Base-by-base conservation (phyloP, 2,888 invertebrate species). In the Rhamphomyia laevipes region DNA sequence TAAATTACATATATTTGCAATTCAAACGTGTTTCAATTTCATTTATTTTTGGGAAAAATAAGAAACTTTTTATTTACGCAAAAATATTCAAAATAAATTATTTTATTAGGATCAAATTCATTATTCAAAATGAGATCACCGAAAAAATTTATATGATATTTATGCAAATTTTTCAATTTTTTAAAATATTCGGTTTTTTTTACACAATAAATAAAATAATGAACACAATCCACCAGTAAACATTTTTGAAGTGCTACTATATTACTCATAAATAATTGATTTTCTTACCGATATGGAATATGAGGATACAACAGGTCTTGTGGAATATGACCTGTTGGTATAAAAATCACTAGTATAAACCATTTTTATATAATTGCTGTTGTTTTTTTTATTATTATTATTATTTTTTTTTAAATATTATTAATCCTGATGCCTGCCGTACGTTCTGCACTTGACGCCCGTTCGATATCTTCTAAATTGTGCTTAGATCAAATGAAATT, bases 291-390 rank as follows among this genome's bases (percentile, higher is more conserved):
- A 85, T 71, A 84, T 78, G 70, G 81, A 82, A 76, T 84, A 84
- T 65, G 83, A 80, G 61, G 82, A 77, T 56, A 77, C 70, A 57
- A 76, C 74, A 53, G 82, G 83, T 73, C 86, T 74, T 51, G 63
- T 59, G 72, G 83, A 77, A 69, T 83, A 84, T 58, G 86, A 84
- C 74, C 89, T 82, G 73, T 85, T 86, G 66, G 89, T 88, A 74
- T 87, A 86, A 75, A 87, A 90, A 76, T 89, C 89, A 78, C 86
- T 85, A 77, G 88, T 87, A 84, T 89, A 89, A 75, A 89, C 89
- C 89, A 90, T 90, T 73, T 76, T 80, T 56, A 57, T 56, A 59
- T 53, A 57, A 54, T 58, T 56, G 53, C 48, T 42, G 58, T 43
- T 42, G 31, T 50, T 47, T 44, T 49, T 43, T 53, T 51, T 52